phyloP scores from a whole-genome alignment of 1,140 invertebrate genomes.

The Wasmannia auropunctata region DNA sequence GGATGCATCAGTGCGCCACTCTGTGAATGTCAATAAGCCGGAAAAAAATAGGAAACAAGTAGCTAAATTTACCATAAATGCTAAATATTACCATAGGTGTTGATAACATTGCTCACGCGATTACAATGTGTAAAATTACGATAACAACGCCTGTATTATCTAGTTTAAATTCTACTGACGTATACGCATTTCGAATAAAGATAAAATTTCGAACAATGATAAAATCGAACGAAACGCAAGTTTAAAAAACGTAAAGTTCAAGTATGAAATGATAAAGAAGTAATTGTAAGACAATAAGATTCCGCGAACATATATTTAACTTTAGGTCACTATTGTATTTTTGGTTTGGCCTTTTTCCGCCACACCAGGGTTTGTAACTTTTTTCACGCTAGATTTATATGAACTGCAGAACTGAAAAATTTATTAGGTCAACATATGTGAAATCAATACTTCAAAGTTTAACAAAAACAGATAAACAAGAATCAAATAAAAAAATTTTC shows the following conservation, averaged over 20 bases:
- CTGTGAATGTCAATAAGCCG: background rate
- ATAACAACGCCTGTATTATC: background rate
- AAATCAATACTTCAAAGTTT: too few species aligned
- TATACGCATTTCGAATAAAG: background rate
- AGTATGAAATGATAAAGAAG: background rate
- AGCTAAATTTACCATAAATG: conserved; percentile 18
- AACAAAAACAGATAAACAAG: too few species aligned
- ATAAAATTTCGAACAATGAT: too few species aligned
- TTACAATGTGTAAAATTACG: background rate
- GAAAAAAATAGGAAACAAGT: background rate
- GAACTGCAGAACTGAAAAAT: too few species aligned
- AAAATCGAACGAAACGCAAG: too few species aligned
- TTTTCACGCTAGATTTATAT: too few species aligned
- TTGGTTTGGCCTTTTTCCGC: too few species aligned
- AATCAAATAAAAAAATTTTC: too few species aligned
- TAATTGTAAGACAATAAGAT: background rate
- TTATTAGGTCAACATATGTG: too few species aligned
- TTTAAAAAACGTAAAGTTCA: conserved; percentile 15
- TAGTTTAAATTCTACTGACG: background rate
- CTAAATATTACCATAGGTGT: too few species aligned
- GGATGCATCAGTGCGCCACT: background rate
- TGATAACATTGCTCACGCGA: background rate
- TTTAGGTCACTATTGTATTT: too few species aligned
- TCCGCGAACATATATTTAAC: background rate
- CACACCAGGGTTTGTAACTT: too few species aligned